phyloP scores from a whole-genome alignment of 2,888 invertebrate species.

The Hypomecis punctinalis region DNA sequence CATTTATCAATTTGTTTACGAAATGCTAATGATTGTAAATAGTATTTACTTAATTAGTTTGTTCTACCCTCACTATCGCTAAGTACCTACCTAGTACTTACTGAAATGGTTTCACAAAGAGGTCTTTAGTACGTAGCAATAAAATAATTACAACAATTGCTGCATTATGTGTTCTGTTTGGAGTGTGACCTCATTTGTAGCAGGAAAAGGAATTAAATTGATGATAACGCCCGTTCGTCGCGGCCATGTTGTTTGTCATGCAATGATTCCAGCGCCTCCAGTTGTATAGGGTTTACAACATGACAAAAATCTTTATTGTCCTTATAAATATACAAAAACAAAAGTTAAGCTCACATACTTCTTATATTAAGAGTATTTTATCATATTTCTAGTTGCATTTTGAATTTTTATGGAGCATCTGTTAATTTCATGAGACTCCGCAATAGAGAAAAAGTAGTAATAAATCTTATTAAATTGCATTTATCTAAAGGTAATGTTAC shows the following conservation, averaged over 20 bases:
- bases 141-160: conserved; percentile 44
- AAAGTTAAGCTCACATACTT: too few relatives aligned
- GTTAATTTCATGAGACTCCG: too few relatives aligned
- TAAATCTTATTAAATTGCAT: too few relatives aligned
- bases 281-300: conserved; percentile 35
- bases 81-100: background rate
- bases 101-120: conserved; percentile 3
- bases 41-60: conserved; percentile 7
- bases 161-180: conserved; percentile 62
- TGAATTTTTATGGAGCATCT: too few relatives aligned
- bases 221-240: conserved; percentile 68
- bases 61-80: conserved; percentile 45
- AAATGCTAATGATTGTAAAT: background rate
- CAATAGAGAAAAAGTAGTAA: too few relatives aligned
- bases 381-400: too few relatives aligned
- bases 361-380: too few relatives aligned
- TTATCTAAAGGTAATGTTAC: too few relatives aligned
- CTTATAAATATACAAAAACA: too few relatives aligned
- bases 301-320: too few relatives aligned
- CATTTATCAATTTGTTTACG: conserved; percentile 8
- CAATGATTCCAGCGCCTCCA: conserved; percentile 42
- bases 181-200: conserved; percentile 81
- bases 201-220: conserved; percentile 82
- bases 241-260: conserved; percentile 64
- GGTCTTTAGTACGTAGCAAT: conserved; percentile 17